Evolutionary conservation across 35 echinoderm and acorn worm species (phyloP).

Genomic region (Hemicentrotus pulcherrimus): DNA sequence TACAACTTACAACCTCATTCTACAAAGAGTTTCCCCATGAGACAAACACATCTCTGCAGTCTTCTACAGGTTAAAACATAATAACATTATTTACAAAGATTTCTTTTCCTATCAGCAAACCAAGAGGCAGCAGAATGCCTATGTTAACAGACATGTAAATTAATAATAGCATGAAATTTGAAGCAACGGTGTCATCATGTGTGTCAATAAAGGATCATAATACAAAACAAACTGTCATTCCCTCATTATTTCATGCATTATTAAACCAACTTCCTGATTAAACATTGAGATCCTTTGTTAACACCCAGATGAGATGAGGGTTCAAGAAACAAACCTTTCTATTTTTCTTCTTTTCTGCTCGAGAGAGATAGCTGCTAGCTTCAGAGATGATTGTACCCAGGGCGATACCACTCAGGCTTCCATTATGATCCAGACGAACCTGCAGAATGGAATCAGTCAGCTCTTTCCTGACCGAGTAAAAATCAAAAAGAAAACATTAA

Average conservation of each 20-base stretch:
- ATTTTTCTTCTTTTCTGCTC: slow-evolving; percentile 32
- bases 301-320: not conserved
- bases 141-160: too few relatives aligned
- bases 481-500: not conserved
- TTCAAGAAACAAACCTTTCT: not conserved
- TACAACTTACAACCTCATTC: too few relatives aligned
- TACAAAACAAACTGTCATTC: not conserved
- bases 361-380: slow-evolving; percentile 42
- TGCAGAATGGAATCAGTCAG: slow-evolving; percentile 61
- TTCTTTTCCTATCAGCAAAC: too few relatives aligned
- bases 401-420: slow-evolving; percentile 62
- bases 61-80: too few relatives aligned
- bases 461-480: slow-evolving; percentile 41
- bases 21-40: too few relatives aligned
- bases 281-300: not conserved
- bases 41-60: too few relatives aligned
- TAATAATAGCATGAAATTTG: too few relatives aligned
- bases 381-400: slow-evolving; percentile 47
- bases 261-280: not conserved
- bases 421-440: slow-evolving; percentile 62
- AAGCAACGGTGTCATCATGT: too few relatives aligned
- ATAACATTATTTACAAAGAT: too few relatives aligned
- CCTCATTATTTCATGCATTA: not conserved
- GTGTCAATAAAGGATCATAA: not conserved
- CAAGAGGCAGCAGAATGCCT: too few relatives aligned